phyloP scores from a whole-genome alignment of 2,797 vertebrate species.

The Spinus pinus region DNA sequence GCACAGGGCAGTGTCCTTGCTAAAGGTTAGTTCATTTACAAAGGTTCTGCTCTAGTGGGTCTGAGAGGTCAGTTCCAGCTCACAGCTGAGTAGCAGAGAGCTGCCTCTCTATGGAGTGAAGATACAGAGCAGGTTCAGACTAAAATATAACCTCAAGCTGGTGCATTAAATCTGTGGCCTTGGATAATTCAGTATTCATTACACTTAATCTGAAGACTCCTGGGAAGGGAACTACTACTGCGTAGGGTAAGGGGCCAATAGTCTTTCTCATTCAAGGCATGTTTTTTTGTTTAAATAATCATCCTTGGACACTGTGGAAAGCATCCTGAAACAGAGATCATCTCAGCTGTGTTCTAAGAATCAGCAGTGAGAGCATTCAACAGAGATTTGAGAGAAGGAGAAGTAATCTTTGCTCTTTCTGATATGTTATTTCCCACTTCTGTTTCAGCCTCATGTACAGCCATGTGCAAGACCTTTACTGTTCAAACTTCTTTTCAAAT shows the following conservation, averaged over 20 bases:
- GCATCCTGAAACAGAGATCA: not conserved
- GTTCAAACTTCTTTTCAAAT: not conserved
- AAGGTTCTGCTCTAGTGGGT: not conserved
- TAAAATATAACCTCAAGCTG: not conserved
- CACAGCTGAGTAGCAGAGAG: not conserved
- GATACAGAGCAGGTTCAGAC: not conserved
- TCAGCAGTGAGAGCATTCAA: not conserved
- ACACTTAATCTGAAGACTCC: not conserved
- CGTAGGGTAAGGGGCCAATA: not conserved
- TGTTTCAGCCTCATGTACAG: not conserved
- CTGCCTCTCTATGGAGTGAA: not conserved
- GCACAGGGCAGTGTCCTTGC: rapidly evolving
- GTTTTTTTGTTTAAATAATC: not conserved
- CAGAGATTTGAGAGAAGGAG: not conserved
- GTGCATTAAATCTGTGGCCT: not conserved
- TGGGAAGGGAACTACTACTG: not conserved
- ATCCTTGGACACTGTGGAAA: not conserved
- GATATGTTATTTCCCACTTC: not conserved
- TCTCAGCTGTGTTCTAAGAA: not conserved
- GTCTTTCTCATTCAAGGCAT: not conserved
- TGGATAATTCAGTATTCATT: not conserved
- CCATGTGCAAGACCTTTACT: not conserved
- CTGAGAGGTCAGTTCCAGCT: not conserved
- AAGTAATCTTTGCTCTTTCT: not conserved
- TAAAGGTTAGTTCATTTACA: not conserved